A percentile compares a stretch with the other conserved stretches of the same genome.
These are phyloP conservation scores for Ornithorhynchus anatinus DNA, from an alignment of 2,113 vertebrate genomes.

Conservation along the genomic window DNA sequence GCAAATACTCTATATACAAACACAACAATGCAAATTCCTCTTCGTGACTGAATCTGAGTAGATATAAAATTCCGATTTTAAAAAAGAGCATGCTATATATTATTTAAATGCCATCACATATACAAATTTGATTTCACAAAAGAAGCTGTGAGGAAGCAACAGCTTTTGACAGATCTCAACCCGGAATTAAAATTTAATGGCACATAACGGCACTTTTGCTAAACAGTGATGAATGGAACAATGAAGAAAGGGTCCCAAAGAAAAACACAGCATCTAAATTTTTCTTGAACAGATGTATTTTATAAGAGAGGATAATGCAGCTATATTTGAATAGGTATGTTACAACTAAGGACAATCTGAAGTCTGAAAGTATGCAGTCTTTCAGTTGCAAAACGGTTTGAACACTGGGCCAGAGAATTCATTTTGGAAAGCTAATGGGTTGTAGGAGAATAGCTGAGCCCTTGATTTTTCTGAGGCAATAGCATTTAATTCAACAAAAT, in stretches of 20 bases:
- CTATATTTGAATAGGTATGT: constrained; percentile 13
- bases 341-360: constrained; percentile 15
- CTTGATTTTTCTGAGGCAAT: constrained; percentile 12
- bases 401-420: constrained; percentile 40
- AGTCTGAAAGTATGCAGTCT: constrained; percentile 39
- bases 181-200: constrained; percentile 50
- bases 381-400: constrained; percentile 40
- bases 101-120: constrained; percentile 63
- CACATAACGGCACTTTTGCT: constrained; percentile 39
- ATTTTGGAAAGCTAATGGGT: constrained; percentile 19
- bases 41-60: constrained; percentile 75
- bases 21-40: constrained; percentile 84
- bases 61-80: constrained; percentile 83
- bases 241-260: constrained; percentile 56
- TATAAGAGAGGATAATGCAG: constrained; percentile 12
- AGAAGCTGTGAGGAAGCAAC: constrained; percentile 38
- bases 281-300: constrained; percentile 35
- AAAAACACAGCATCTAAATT: constrained; percentile 40
- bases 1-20: constrained; percentile 89
- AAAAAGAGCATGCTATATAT: constrained; percentile 85
- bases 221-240: constrained; percentile 29
- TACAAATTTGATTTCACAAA: constrained; percentile 57
- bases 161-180: constrained; percentile 55
- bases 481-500: constrained; percentile 11
- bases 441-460: constrained; percentile 34